Evolutionary conservation across 92 coral and sea anemone genomes (phyloP).

Genomic region (Metridium senile): DNA sequence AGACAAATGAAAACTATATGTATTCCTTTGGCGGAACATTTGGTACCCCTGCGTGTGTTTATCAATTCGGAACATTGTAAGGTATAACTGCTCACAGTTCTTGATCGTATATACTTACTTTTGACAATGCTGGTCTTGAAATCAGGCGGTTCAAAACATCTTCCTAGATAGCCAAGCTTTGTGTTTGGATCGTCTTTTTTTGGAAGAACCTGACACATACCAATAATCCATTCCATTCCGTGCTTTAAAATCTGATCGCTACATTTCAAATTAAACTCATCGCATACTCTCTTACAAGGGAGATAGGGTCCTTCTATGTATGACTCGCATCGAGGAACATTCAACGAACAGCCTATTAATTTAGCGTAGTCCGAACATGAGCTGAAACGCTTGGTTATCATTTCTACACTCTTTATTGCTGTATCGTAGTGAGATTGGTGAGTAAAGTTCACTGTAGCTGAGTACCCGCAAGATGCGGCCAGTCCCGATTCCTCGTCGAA

Average conservation of each 20-base stretch:
- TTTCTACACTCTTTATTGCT: slow-evolving; percentile 30
- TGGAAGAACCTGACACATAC: slow-evolving; percentile 56
- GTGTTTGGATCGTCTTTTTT: slow-evolving; percentile 33
- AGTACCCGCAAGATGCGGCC: slow-evolving; percentile 58
- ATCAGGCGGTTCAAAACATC: slow-evolving; percentile 50
- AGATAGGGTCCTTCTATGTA: slow-evolving; percentile 48
- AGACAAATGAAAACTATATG: no score
- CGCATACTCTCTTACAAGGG: slow-evolving; percentile 64
- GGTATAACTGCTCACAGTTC: background rate
- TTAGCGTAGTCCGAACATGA: slow-evolving; percentile 53
- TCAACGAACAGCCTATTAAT: slow-evolving; percentile 45
- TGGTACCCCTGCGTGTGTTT: background rate
- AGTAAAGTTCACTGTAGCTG: slow-evolving; percentile 41
- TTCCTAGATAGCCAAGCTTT: slow-evolving; percentile 11
- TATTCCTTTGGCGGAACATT: background rate
- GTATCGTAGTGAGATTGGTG: slow-evolving; percentile 27
- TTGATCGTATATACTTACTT: slow-evolving; percentile 4
- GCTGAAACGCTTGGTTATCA: slow-evolving; percentile 5
- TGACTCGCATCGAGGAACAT: slow-evolving; percentile 50
- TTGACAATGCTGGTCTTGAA: slow-evolving; percentile 27
- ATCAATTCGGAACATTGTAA: background rate
- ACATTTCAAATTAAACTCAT: slow-evolving; percentile 50
- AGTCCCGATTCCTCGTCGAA: slow-evolving; percentile 26
- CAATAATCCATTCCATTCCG: slow-evolving; percentile 57
- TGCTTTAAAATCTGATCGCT: slow-evolving; percentile 7